Conservation (phyloP, 2,888 invertebrate species). For the Drosophila putrida region DNA sequence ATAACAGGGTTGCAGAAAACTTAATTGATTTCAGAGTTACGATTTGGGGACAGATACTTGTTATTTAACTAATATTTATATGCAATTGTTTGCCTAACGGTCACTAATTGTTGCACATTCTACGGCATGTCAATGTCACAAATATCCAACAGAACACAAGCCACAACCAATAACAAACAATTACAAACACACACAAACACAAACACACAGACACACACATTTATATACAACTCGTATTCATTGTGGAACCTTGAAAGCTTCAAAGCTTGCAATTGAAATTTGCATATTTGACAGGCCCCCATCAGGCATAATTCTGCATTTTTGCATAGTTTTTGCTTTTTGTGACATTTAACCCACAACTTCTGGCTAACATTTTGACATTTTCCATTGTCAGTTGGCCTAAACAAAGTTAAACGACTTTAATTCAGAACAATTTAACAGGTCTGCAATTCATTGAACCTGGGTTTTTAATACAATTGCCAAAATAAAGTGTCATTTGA, state of each 20-base stretch:
- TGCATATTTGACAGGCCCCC: conserved; percentile 71
- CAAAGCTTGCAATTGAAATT: conserved; percentile 42
- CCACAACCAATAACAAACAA: conserved; percentile 45
- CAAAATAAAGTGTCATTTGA: neutral
- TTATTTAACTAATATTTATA: conserved; percentile 52
- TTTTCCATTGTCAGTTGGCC: conserved; percentile 46
- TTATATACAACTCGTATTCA: conserved; percentile 4
- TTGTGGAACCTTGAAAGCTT: conserved; percentile 30
- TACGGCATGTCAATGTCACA: conserved; percentile 47
- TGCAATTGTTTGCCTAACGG: conserved; percentile 48
- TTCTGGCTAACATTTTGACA: conserved; percentile 65
- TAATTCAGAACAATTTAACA: conserved; percentile 10
- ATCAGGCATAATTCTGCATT: conserved; percentile 39
- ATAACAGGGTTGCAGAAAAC: conserved; percentile 18
- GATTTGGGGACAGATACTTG: conserved; percentile 23
- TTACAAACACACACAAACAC: conserved; percentile 13
- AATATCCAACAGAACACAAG: conserved; percentile 8
- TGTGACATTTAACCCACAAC: conserved; percentile 57
- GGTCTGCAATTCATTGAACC: conserved; percentile 4
- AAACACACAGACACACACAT: conserved; percentile 10
- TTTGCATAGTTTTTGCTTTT: conserved; percentile 40
- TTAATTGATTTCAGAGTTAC: conserved; percentile 55
- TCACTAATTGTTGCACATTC: conserved; percentile 63
- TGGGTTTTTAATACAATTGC: neutral
- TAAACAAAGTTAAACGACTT: conserved; percentile 24